Base-by-base conservation (phyloP, 2,797 vertebrate species). In the Pelochelys cantorii region DNA sequence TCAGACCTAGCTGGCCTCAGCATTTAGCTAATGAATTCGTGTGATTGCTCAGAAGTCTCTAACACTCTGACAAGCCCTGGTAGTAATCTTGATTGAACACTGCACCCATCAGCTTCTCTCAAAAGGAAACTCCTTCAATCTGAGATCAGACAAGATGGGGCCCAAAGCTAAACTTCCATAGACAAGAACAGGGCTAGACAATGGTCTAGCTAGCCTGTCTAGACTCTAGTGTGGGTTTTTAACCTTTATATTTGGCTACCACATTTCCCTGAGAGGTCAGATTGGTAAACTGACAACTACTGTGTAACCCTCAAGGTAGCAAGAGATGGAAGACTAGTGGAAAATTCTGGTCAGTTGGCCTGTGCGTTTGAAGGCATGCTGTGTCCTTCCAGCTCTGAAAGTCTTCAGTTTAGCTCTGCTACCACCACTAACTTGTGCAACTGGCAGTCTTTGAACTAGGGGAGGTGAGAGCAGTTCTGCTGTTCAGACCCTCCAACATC, bases 21-120 rank as follows among this genome's bases (percentile, higher is more conserved):
- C 4, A 53, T 3, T 48, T 71, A 0, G 0, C 7, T 14, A 0
- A 56, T 1, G 71, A 53, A 20, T 3, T 42, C 5, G 5, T n/a
- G 3, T 22, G 25, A 15, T 31, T 5, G 29, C 0, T 0, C 29
- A 62, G 88, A 55, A 81, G 1, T 57, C 2, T 0, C 1, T 27
- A 54, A 62, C 0, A 1, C 1, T 11, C 42, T 12, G 89, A 59
- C n/a, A 2, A 27, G 20, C 23, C 57, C 57, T 6, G 12, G 3
- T 2, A 22, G 22, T 10, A 9, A 22, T 23, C 23, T 20, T 53
- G 79, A 37, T 37, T 5, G 5, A 48, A 77, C 29, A 6, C 22
- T 37, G 17, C 79, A 7, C 0, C 34, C 11, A 25, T 13, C 23
- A 54, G 4, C 18, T 6, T 18, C 29, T 80, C 15, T 9, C 22